Conservation (phyloP, 2,797 vertebrate genomes). For the Ispidina lecontei region DNA sequence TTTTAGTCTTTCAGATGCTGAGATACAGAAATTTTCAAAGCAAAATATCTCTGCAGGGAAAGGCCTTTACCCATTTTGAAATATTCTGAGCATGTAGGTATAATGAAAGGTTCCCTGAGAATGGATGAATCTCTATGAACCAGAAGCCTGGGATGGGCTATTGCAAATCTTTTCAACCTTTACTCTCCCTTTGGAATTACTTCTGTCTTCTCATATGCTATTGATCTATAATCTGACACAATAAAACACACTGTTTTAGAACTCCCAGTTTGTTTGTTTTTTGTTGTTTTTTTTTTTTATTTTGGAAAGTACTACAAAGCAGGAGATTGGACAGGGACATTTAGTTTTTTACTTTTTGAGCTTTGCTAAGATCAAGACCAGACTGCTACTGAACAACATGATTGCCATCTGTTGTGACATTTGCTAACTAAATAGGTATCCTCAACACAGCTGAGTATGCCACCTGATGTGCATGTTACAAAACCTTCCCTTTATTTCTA, state of each 20-base stretch:
- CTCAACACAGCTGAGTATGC: background rate
- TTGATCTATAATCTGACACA: slow-evolving; percentile 9
- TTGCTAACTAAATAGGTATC: slow-evolving; percentile 2
- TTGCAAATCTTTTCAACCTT: slow-evolving; percentile 31
- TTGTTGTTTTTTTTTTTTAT: background rate
- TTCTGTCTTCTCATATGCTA: background rate
- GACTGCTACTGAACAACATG: background rate
- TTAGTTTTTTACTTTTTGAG: background rate
- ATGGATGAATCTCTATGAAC: slow-evolving; percentile 21
- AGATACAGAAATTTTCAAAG: slow-evolving; percentile 43
- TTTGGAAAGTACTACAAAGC: background rate
- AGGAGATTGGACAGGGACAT: background rate
- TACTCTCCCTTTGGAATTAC: background rate
- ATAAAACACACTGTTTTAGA: slow-evolving; percentile 5
- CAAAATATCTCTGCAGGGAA: slow-evolving; percentile 13
- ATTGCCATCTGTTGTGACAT: slow-evolving; percentile 37
- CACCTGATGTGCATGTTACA: background rate
- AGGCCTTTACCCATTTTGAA: background rate
- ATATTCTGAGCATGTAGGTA: background rate
- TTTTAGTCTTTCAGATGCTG: slow-evolving; percentile 16
- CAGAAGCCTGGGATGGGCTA: background rate
- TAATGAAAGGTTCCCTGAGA: slow-evolving; percentile 43
- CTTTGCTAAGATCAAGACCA: background rate
- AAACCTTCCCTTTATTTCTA: background rate
- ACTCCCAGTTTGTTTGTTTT: background rate